A percentile compares a stretch with the other conserved stretches of the same genome.
phyloP scores from a whole-genome alignment of 2,797 vertebrate genomes.

The Echeneis naucrates region DNA sequence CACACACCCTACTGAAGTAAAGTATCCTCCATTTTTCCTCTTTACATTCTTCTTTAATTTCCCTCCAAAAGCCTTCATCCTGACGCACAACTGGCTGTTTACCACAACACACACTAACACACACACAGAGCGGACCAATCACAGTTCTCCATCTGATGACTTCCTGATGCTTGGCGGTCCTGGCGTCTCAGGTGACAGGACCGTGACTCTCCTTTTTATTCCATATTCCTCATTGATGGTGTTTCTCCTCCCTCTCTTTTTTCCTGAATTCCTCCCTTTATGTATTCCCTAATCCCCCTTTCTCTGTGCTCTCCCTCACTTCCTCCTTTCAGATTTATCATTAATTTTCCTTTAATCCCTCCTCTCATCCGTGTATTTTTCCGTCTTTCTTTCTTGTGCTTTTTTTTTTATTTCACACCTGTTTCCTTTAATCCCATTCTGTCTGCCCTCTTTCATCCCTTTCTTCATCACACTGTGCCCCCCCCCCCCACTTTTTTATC shows the following conservation, averaged over 20 bases:
- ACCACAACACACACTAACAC: too few relatives aligned
- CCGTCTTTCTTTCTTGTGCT: slow-evolving; percentile 13
- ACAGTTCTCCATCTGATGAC: too few relatives aligned
- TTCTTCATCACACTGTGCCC: slow-evolving; percentile 10
- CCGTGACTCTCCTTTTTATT: neutral
- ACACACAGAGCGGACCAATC: too few relatives aligned
- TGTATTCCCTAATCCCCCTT: slow-evolving; percentile 54
- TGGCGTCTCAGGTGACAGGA: too few relatives aligned
- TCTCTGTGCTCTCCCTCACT: slow-evolving; percentile 24
- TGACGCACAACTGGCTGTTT: too few relatives aligned
- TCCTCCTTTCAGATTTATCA: slow-evolving; percentile 31
- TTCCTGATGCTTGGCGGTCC: too few relatives aligned
- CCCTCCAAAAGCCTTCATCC: too few relatives aligned
- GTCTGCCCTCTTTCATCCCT: slow-evolving; percentile 53
- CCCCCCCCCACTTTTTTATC: neutral
- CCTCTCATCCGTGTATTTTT: slow-evolving; percentile 44
- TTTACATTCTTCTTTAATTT: too few relatives aligned
- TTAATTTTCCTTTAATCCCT: slow-evolving; percentile 55
- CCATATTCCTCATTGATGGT: neutral
- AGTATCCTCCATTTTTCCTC: too few relatives aligned
- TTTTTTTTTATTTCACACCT: slow-evolving; percentile 59
- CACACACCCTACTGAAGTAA: neutral
- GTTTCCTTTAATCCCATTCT: slow-evolving; percentile 66
- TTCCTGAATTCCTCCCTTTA: slow-evolving; percentile 42
- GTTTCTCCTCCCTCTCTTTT: slow-evolving; percentile 16